phyloP scores from a whole-genome alignment of 1,140 invertebrate species.

The Sitophilus oryzae region DNA sequence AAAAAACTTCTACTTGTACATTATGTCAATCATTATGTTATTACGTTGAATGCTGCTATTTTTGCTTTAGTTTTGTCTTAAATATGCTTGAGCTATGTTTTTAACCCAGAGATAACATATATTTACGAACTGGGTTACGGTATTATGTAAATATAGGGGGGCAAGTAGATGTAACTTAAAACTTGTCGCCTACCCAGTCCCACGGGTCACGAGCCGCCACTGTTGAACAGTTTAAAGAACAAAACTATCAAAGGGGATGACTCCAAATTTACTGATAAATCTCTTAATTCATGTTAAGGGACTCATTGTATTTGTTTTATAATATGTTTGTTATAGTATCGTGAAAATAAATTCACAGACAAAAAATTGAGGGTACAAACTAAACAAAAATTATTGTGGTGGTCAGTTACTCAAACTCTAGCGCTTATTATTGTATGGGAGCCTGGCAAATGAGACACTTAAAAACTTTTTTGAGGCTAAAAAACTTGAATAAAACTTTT shows the following conservation, averaged over 20 bases:
- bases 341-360: constrained; percentile 95
- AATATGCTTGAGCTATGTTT: too few relatives aligned
- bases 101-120: too few relatives aligned
- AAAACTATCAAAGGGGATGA: constrained; percentile 92
- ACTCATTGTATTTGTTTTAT: not conserved
- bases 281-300: constrained; percentile 7
- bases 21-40: too few relatives aligned
- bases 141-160: too few relatives aligned
- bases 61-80: too few relatives aligned
- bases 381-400: constrained; percentile 95
- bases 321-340: constrained; percentile 62
- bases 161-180: too few relatives aligned
- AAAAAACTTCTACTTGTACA: too few relatives aligned
- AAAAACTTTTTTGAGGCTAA: constrained; percentile 99
- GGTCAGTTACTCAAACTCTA: constrained; percentile 89
- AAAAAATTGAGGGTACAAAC: constrained; percentile 97
- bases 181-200: too few relatives aligned
- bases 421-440: constrained; percentile 89
- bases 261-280: not conserved
- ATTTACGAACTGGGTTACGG: too few relatives aligned
- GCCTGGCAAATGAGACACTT: constrained; percentile 99
- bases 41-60: too few relatives aligned
- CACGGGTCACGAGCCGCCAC: too few relatives aligned
- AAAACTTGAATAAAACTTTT: constrained; percentile 81
- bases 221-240: too few relatives aligned